Base-by-base conservation (phyloP, 2,888 invertebrate species). In the Tryphoninae sp. region DNA sequence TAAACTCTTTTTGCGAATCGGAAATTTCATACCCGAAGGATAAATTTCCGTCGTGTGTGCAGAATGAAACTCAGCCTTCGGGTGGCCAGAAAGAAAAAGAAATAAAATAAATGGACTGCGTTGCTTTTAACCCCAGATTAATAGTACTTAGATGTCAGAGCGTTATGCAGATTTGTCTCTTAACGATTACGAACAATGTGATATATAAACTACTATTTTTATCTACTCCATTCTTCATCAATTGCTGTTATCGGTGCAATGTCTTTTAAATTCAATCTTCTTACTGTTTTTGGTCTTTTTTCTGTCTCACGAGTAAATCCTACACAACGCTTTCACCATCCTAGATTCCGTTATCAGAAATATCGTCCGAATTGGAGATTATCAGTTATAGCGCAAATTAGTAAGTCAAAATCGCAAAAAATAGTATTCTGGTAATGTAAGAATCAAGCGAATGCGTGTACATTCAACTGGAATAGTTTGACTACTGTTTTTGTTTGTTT, bases 101-200 rank as follows among this genome's bases (percentile, higher is more conserved):
- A 59, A 64, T 42, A 19, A 65, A 45, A 72, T 23, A 61, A 67
- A 22, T 7, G 79, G 75, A 82, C 84, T 82, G 80, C 77, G 80
- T 82, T 82, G 84, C 83, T 84, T 85, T 83, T 81, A 83, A 83
- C 76, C 80, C 78, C 82, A 84, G 68, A 80, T 84, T 74, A 76
- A 83, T 82, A 83, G 85, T 85, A 85, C 85, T 85, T 85, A 85
- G 83, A 83, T 71, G 72, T 83, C 81, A 67, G 77, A 77, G 76
- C 62, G 78, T 80, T 80, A 74, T 68, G 82, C 80, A 76, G 78
- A 84, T 80, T 81, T 51, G 19, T 80, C 84, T 85, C 78, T 55
- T 76, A 80, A 81, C 73, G 82, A 72, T 78, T 53, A 79, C 78
- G 75, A 83, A 85, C 81, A 84, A 82, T 85, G 84, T 84, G 84